Base-by-base conservation (phyloP, 1,140 invertebrate genomes). In the Metopolophium dirhodum region DNA sequence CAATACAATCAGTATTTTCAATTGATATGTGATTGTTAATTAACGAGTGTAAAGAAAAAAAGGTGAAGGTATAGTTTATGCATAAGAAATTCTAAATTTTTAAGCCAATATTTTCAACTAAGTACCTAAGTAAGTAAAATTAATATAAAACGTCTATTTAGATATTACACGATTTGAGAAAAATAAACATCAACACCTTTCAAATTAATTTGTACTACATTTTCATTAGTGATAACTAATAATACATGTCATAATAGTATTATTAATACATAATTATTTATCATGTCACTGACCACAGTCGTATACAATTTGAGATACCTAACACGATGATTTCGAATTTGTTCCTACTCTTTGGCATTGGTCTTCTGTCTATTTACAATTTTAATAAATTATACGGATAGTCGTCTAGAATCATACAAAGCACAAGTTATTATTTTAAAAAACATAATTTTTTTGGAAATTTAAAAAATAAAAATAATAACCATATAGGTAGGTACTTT, bases 31-130 rank as follows among this genome's bases (percentile, higher is more conserved):
- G 45, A 88, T 88, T 35, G 86, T 51, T n/a, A 20, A 35, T 51
- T 88, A 88, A 88, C 30, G 86, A 88, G 86, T 88, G 49, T 88
- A 88, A 22, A 88, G 35, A 88, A 88, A 49, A 49, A 49, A 35
- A 26, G 0, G 2, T 3, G 30, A n/a, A 35, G n/a, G 35, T 22
- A n/a, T n/a, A 23, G 77, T 83, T 18, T 37, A 37, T 37, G 20
- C 20, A 37, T 20, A 35, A 83, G 35, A 20, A 37, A 45, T 85
- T 85, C 41, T 85, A 11, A 14, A 45, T 18, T n/a, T 77, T 18
- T 68, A n/a, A 68, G 4, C 14, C 14, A 18, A 77, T 77, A 77
- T 77, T 77, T 68, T 77, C n/a, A 35, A 18, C 14, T 77, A 20
- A 18, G 14, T 77, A 30, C 57, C 8, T 57, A 18, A 18, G 18